phyloP scores from a whole-genome alignment of 1,140 invertebrate genomes.

The Schlechtendalia chinensis region DNA sequence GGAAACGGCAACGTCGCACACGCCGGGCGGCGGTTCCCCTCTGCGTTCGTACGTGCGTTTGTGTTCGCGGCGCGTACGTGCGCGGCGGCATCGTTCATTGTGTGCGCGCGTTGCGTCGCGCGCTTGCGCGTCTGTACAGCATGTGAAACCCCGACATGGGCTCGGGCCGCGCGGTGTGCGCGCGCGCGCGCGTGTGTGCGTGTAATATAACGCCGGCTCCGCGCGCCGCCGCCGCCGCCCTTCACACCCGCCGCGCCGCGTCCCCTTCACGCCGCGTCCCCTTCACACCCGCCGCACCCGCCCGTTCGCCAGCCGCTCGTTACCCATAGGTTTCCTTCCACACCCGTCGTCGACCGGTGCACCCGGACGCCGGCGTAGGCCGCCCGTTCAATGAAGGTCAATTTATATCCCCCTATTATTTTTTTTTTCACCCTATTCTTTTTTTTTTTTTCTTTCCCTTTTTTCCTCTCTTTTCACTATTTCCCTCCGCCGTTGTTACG shows the following conservation, averaged over 20 bases:
- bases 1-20: conserved; percentile 41
- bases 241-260: no score
- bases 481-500: not conserved
- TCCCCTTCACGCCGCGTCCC: no score
- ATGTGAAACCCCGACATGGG: conserved; percentile 47
- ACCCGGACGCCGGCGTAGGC: not conserved
- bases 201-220: conserved; percentile 35
- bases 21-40: conserved; percentile 37
- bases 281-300: not conserved
- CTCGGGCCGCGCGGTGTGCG: no score
- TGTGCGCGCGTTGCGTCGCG: not conserved
- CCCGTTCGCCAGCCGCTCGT: not conserved
- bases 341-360: not conserved
- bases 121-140: not conserved
- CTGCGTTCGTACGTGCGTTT: not conserved
- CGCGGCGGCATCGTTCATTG: no score
- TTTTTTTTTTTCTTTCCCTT: not conserved
- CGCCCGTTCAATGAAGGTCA: conserved; percentile 41
- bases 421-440: conserved; percentile 36
- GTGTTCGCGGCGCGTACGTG: no score
- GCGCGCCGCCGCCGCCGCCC: not conserved
- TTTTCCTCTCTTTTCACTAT: no score
- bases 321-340: conserved; percentile 40
- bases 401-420: conserved; percentile 45
- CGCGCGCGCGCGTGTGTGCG: no score